Percentiles rank a stretch among this genome's conserved stretches.
Conservation (phyloP, 1,140 invertebrate genomes). For the Meteorus sp. region DNA sequence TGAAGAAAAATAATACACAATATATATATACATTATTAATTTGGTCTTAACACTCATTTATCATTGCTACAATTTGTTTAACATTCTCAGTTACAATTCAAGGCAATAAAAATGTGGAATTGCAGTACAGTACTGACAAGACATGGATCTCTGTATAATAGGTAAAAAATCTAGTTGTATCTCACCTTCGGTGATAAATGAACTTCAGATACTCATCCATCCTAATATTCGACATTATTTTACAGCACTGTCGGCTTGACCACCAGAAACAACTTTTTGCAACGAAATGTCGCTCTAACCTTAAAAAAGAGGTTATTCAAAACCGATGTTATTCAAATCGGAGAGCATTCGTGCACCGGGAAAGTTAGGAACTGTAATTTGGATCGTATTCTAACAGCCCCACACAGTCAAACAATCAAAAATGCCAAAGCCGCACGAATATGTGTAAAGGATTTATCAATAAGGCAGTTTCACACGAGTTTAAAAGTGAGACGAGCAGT, state of each 20-base stretch:
- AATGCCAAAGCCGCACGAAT: neutral
- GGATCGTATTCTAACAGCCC: neutral
- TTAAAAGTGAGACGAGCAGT: neutral
- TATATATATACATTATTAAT: too few relatives aligned
- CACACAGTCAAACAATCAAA: neutral
- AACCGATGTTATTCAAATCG: neutral
- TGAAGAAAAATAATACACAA: too few relatives aligned
- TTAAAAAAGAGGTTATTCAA: neutral
- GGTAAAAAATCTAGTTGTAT: too few relatives aligned
- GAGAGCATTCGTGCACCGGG: too few relatives aligned
- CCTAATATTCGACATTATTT: neutral
- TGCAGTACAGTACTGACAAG: neutral
- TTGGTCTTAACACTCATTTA: too few relatives aligned
- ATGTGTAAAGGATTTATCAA: neutral
- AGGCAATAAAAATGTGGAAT: neutral
- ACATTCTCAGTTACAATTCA: neutral
- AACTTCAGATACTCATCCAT: neutral
- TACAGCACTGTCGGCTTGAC: neutral
- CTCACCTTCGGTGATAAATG: neutral
- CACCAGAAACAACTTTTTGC: neutral
- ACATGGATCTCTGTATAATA: neutral
- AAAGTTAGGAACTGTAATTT: neutral
- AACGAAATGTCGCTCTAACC: neutral
- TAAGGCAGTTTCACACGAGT: constrained; percentile 2
- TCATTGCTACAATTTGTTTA: neutral